Base-by-base conservation (phyloP, 1,140 invertebrate species). In the Pantala flavescens region DNA sequence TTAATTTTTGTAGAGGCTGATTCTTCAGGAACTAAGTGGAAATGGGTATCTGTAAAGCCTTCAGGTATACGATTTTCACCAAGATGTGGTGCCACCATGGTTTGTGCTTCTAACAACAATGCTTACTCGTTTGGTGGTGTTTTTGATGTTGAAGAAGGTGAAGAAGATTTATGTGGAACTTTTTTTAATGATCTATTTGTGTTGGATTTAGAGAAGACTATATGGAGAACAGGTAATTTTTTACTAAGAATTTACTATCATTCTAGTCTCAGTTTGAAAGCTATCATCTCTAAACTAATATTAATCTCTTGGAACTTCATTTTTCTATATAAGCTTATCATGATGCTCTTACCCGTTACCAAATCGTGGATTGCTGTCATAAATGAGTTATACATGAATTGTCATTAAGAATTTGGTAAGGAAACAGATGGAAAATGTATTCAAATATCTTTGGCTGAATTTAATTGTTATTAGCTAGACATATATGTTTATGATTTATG, bases 171-270 rank as follows among this genome's bases (percentile, higher is more conserved):
- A 0, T 82, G 85, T 49, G 91, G 94, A 2, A 88, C 87, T 71
- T 96, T 97, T 84, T 94, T 88, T 76, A 94, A 96, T 81, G 93
- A 96, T 75, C 81, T 97, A 10, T 86, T 90, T 75, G 84, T 86
- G 10, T 81, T 98, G 0, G 94, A 97, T 79, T 79, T 95, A 72
- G 89, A 90, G 43, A 89, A 89, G 75, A 86, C 87, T 43, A 84
- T 86, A 42, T 97, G 93, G 93, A 87, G 88, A 75, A 82, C 80
- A 71, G 81, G 84, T 85, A 79, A 71, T 36, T 75, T 55, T 76
- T 63, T 36, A 36, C 9, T 36, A 36, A 36, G 28, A 36, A 36
- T 36, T 2, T 36, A 36, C 9, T 36, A 9, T 36, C 28, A 36
- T 36, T 36, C 28, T 36, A 36, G 28, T 36, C 9, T 2, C 2